Evolutionary conservation across 2,888 invertebrate genomes (phyloP).

Genomic region (Melanophora roralis): DNA sequence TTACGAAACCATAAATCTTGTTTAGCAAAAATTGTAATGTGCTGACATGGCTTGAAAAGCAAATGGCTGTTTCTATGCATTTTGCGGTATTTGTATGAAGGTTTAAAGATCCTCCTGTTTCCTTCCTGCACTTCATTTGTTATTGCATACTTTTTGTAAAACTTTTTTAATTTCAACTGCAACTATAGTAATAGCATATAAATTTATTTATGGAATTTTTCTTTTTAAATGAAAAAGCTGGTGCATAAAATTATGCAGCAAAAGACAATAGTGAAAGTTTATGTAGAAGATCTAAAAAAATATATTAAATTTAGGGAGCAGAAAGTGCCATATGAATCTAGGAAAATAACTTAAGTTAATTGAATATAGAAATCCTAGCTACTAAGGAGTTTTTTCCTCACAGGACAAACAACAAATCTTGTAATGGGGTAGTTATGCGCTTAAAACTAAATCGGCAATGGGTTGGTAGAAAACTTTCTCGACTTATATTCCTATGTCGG

Average conservation of each 20-base stretch:
- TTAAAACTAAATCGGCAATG: no score
- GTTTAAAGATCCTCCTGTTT: background rate
- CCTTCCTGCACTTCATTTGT: conserved; percentile 7
- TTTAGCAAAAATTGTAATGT: conserved; percentile 66
- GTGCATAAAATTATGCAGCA: conserved; percentile 54
- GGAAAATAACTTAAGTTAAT: background rate
- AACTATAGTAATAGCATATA: conserved; percentile 61
- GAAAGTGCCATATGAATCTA: background rate
- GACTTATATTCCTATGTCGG: no score
- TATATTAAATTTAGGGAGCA: background rate
- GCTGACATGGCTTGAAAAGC: conserved; percentile 63
- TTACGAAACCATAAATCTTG: conserved; percentile 67
- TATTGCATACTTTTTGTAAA: conserved; percentile 14
- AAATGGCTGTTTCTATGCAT: conserved; percentile 53
- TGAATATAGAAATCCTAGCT: no score
- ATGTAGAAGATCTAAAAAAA: background rate
- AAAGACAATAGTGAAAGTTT: conserved; percentile 35
- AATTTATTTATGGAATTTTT: conserved; percentile 47
- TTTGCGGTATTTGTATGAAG: conserved; percentile 42
- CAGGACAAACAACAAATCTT: no score
- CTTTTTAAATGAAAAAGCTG: conserved; percentile 13
- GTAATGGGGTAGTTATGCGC: no score
- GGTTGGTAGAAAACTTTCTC: no score
- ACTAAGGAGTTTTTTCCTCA: no score
- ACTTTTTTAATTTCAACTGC: conserved; percentile 17